Evolutionary conservation across 2,797 vertebrate genomes (phyloP), one percentile per base, ranked within the genome.

Genomic region (Protonibea diacanthus): DNA sequence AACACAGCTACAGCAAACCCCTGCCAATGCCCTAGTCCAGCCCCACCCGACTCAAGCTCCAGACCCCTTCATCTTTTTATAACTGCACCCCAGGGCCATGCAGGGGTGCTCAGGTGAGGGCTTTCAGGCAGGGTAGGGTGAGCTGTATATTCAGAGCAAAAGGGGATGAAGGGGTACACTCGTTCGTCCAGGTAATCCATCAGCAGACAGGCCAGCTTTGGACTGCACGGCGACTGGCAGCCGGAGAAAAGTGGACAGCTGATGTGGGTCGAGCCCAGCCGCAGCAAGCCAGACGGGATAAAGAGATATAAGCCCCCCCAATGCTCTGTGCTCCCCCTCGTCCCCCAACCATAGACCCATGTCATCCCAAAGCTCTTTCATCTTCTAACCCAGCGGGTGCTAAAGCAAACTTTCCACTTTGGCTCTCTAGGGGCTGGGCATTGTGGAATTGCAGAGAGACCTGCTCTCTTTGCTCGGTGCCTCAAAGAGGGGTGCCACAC

Each of bases 391-490:
- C 85, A 89, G 86, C 29, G 89, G 88, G 91, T 92, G 90, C 90
- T 94, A 94, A 94, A 94, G 91, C 92, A 94, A 94, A 95, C 94
- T 94, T 95, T 95, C 93, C 94, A 96, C 94, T 93, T 93, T 88
- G 86, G 81, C 92, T 92, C 88, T 91, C 86, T 78, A 48, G 90
- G 87, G 86, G 84, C 85, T n/a, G 64, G 87, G 86, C 82, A 87
- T 85, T 88, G 86, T 88, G 80, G 85, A 81, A 89, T 87, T 74
- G 88, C 66, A 78, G 74, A 88, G 81, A 87, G 87, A 88, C 78
- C 66, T 71, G 74, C 67, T 63, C 80, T 51, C 75, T 85, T 76
- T 69, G 81, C 83, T 87, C 73, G 65, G 74, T 68, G 61, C 82
- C 85, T 86, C 83, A 89, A 85, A 86, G 82, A 80, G 76, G 59